Base-by-base conservation (phyloP, 2,888 invertebrate species). In the Biston betularia region DNA sequence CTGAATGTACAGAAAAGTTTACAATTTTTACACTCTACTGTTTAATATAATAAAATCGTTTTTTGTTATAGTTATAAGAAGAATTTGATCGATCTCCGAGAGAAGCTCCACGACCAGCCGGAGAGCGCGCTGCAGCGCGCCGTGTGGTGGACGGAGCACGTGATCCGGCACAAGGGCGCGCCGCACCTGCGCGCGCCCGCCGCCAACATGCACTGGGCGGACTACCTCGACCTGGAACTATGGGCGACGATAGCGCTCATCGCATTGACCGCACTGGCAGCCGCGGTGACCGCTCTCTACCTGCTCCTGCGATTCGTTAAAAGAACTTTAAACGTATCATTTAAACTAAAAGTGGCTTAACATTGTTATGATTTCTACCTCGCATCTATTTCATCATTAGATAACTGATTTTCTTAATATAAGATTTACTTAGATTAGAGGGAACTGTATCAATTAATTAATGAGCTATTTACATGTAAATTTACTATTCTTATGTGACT, bases 131-230 rank as follows among this genome's bases (percentile, higher is more conserved):
- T 92, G 42, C 87, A 92, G 4, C 85, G 88, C 15, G 89, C 89
- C 0, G 76, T 93, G 1, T 93, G 93, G 93, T 92, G 92, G 92
- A 88, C 85, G 7, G 93, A 93, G 71, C 86, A 93, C 75, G 85
- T 93, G 8, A 72, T 94, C 11, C 80, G 92, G 10, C 88, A 93
- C 68, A 81, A 84, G 24, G 90, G 91, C 4, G 89, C 89, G 0
- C 69, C 69, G 50, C 92, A 94, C 69, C 80, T 94, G 0, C 82
- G 85, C 10, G 79, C 89, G 10, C 89, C 90, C 0, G 79, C 81
- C 4, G 82, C 84, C 8, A 81, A 82, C 65, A 77, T 87, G 50
- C 63, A 81, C 11, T 84, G 80, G 81, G 11, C 72, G 0, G 75
- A 84, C 35, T 86, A 82, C 45, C 44, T 73, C 44, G 66, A 62